Percentiles rank a stretch among this genome's conserved stretches.
These are phyloP conservation scores for Pelmatolapia mariae DNA, from an alignment of 2,113 vertebrate species.

Conservation along the genomic window DNA sequence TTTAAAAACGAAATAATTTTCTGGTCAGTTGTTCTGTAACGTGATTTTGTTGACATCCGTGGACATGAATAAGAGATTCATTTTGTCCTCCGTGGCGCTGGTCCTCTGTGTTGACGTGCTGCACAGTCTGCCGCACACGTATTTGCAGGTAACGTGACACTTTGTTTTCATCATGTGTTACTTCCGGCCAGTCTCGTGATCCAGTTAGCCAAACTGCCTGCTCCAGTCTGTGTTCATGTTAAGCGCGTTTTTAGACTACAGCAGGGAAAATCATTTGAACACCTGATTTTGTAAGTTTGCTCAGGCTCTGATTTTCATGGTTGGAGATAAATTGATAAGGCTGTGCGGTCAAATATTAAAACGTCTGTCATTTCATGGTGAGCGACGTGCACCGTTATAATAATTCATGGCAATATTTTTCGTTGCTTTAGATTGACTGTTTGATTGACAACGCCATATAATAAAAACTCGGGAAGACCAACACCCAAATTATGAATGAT, in stretches of 20 bases:
- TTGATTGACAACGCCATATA: not conserved
- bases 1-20: not conserved
- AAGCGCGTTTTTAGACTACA: not conserved
- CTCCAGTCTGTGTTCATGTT: accelerated
- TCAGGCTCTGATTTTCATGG: accelerated
- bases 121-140: not conserved
- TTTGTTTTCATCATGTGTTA: accelerated
- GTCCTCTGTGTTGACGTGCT: not conserved
- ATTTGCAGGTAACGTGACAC: conserved; percentile 15
- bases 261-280: accelerated
- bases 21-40: accelerated
- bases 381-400: not conserved
- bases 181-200: not conserved
- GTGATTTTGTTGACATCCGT: not conserved
- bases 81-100: not conserved
- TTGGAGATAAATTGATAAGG: not conserved
- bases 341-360: accelerated
- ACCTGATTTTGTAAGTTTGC: not conserved
- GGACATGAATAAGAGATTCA: not conserved
- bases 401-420: not conserved
- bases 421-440: not conserved
- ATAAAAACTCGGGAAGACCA: not conserved
- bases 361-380: not conserved
- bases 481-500: not conserved
- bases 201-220: accelerated